Conservation (phyloP, 1,140 invertebrate genomes). For the Vollenhovia emeryi region DNA sequence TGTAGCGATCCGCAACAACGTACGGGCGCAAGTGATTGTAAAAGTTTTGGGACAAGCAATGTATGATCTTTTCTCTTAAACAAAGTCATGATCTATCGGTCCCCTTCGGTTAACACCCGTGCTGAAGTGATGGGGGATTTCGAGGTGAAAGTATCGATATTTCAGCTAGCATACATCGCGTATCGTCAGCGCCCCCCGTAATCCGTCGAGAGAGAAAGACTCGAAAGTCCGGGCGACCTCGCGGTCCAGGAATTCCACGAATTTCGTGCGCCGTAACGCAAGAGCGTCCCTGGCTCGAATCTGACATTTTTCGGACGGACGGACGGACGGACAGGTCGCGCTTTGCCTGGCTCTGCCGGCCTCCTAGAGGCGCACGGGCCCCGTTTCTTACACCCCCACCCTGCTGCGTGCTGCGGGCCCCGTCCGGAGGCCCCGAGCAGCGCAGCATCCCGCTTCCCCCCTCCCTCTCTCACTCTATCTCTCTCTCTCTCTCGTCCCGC, state of each 20-base stretch:
- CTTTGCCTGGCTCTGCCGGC: constrained; percentile 9
- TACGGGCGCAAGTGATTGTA: not conserved
- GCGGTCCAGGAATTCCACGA: constrained; percentile 74
- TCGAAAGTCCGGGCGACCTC: constrained; percentile 29
- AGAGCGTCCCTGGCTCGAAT: constrained; percentile 73
- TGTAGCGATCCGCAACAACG: not conserved
- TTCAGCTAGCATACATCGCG: constrained; percentile 1
- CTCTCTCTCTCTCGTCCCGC: not conserved
- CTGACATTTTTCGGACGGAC: constrained; percentile 74
- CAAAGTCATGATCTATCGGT: too few relatives aligned
- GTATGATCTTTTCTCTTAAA: not conserved
- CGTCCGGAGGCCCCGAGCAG: constrained; percentile 18
- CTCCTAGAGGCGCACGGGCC: constrained; percentile 20
- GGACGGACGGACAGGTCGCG: not conserved
- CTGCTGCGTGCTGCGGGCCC: not conserved
- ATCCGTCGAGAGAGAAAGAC: constrained; percentile 14
- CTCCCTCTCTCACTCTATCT: not conserved
- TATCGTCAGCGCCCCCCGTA: not conserved
- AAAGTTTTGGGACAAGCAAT: not conserved
- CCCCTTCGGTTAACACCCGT: not conserved
- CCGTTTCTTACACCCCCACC: constrained; percentile 23
- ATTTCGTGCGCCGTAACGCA: constrained; percentile 71
- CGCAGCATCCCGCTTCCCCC: constrained; percentile 16
- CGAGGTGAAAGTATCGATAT: constrained; percentile 41
- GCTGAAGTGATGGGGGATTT: not conserved